Evolutionary conservation across 1,140 invertebrate genomes (phyloP).

Genomic region (Euwallacea similis): DNA sequence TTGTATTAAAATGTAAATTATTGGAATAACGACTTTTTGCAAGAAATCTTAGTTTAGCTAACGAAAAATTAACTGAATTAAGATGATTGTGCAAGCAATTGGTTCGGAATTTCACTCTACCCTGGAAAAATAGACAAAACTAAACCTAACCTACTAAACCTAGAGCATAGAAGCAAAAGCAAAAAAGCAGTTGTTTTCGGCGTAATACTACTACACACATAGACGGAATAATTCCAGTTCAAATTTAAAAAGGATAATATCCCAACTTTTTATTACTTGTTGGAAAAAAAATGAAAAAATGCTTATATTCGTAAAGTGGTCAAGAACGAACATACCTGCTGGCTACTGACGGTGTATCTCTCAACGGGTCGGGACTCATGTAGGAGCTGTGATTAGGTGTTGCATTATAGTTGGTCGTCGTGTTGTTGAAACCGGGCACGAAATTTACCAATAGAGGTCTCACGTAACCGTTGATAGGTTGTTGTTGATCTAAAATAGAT

Average conservation of each 20-base stretch:
- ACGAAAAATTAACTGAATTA: no score
- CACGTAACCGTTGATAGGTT: conserved; percentile 82
- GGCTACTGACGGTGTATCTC: conserved; percentile 70
- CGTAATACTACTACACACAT: not conserved
- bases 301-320: not conserved
- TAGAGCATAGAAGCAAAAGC: not conserved
- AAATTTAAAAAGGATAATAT: conserved; percentile 2
- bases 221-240: not conserved
- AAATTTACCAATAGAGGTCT: conserved; percentile 82
- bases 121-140: no score
- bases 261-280: not conserved
- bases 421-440: conserved; percentile 60
- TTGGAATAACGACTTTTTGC: no score
- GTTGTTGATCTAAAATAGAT: conserved; percentile 63
- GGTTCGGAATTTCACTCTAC: no score
- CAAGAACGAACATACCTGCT: conserved; percentile 56
- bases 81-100: no score
- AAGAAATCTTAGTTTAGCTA: no score
- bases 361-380: conserved; percentile 65
- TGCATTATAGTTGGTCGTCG: conserved; percentile 60
- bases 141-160: no score
- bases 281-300: not conserved
- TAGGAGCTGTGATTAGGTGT: conserved; percentile 62
- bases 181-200: not conserved
- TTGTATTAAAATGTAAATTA: no score